These are phyloP conservation scores for Nemopilema nomurai DNA, from an alignment of 30 jellyfish, hydroid and myxozoan species.

Conservation along the genomic window DNA sequence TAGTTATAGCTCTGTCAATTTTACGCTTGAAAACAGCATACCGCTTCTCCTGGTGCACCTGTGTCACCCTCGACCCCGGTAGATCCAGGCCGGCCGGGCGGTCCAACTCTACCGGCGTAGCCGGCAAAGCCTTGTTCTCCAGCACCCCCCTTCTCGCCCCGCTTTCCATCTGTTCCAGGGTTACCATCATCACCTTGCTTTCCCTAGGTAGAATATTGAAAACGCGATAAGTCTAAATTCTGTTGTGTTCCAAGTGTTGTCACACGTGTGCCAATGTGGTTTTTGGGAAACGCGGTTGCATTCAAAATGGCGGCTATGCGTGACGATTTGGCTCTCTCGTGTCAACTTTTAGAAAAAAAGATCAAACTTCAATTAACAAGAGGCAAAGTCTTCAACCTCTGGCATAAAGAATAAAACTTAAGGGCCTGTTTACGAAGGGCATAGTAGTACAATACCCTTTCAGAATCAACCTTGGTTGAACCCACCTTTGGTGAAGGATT, in stretches of 20 bases:
- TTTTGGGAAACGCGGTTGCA: neutral
- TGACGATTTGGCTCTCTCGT: no score
- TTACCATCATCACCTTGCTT: slow-evolving; percentile 71
- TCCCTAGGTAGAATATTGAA: slow-evolving; percentile 28
- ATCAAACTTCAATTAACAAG: no score
- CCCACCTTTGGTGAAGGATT: no score
- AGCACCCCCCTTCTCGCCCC: slow-evolving; percentile 76
- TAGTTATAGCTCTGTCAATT: neutral
- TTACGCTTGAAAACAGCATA: neutral
- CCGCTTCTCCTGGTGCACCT: slow-evolving; percentile 81
- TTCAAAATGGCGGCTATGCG: no score
- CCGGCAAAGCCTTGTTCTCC: slow-evolving; percentile 66
- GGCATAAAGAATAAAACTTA: no score
- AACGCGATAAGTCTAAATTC: no score
- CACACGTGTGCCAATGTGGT: neutral
- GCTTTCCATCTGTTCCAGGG: slow-evolving; percentile 86
- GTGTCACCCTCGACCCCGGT: slow-evolving; percentile 78
- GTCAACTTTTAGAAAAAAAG: no score
- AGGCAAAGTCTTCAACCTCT: no score
- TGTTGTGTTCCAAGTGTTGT: no score
- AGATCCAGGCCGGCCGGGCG: slow-evolving; percentile 70
- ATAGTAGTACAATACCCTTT: no score
- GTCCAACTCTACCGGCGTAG: slow-evolving; percentile 73
- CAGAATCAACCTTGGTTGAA: no score
- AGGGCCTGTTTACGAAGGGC: no score